Evolutionary conservation across 2,797 vertebrate genomes (phyloP).

Genomic region (Gallinago nigripennis): DNA sequence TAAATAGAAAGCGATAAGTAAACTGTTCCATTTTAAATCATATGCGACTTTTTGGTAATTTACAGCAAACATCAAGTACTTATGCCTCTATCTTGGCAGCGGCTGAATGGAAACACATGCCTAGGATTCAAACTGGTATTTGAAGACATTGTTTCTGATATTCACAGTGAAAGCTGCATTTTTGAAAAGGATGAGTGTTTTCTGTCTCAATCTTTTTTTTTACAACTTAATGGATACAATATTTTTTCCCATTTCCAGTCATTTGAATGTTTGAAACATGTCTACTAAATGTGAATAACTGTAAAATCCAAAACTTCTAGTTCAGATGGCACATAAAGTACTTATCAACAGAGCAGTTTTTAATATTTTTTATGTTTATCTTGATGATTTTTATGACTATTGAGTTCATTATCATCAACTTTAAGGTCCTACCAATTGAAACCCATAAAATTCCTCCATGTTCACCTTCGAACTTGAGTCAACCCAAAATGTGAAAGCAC

Average conservation of each 20-base stretch:
- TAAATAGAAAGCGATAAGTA: background rate
- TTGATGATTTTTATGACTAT: background rate
- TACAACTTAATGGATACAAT: background rate
- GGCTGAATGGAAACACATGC: background rate
- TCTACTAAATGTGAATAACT: background rate
- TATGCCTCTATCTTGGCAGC: background rate
- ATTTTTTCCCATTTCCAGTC: background rate
- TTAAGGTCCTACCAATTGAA: background rate
- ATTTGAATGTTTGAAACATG: background rate
- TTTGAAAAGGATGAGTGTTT: background rate
- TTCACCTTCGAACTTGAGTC: background rate
- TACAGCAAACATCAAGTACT: background rate
- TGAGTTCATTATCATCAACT: background rate
- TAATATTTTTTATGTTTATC: background rate
- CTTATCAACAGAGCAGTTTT: background rate
- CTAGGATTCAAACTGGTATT: background rate
- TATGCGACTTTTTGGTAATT: background rate
- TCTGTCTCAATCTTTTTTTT: background rate
- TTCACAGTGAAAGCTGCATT: background rate
- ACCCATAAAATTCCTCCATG: background rate
- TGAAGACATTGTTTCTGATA: background rate
- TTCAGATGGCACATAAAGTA: background rate
- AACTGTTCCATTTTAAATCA: constrained; percentile 23
- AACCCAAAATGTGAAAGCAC: background rate
- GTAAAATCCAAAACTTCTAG: background rate